Evolutionary conservation across 2,113 vertebrate genomes (phyloP), one percentile per base, ranked within the genome.

Genomic region (Sapajus apella): DNA sequence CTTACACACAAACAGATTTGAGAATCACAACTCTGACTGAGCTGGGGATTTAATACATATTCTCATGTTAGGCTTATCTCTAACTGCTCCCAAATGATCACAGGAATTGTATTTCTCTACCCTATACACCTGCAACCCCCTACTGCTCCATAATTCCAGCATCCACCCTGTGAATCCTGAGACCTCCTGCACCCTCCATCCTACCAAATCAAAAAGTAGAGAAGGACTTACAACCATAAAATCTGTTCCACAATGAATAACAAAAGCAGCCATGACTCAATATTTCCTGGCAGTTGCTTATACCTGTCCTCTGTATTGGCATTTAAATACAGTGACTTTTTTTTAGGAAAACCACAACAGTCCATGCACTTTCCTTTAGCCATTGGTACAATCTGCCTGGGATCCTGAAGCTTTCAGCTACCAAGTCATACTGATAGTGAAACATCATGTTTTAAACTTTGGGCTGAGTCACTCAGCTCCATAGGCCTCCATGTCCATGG

Each of bases 321-420:
- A 91, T 90, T 88, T 97, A 80, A 93, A 94, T 79, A 77, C 12
- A 58, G 75, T 75, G 73, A 83, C 47, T 70, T 90, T 91, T 87
- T 70, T 90, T 89, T 86, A 50, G 66, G 55, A 87, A 95, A 56
- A 12, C 45, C 20, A 30, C 45, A 52, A 30, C 55, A 58, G 37
- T 84, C 90, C 80, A 50, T 70, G 47, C n/a, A 18, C 30, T 95
- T 96, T 84, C 55, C 64, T 35, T 93, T 90, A 88, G 13, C 75
- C 83, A 83, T 56, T 32, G 32, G 50, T 80, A 61, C 27, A 84
- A 83, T 79, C 83, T 70, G 55, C 95, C 93, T 94, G 95, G 90
- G 95, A 87, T 94, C 85, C 58, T 20, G 92, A 82, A 94, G 40
- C 72, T 96, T 90, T 81, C 40, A 64, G 68, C 76, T 95, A 81